Percentiles rank a stretch among this genome's conserved stretches.
phyloP scores from a whole-genome alignment of 1,140 invertebrate genomes.

The Yoshiicerus persimilis region DNA sequence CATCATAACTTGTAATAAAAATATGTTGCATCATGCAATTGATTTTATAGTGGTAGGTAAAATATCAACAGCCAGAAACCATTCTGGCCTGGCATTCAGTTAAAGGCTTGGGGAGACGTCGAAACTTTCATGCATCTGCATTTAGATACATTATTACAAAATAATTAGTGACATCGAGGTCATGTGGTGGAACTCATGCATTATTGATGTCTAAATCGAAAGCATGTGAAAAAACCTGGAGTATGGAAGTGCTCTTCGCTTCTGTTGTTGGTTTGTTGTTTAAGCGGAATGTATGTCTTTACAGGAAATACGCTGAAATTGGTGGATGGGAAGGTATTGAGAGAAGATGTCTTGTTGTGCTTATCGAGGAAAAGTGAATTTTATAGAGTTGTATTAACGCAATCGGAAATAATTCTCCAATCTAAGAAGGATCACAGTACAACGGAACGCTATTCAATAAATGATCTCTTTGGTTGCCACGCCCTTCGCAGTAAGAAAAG shows the following conservation, averaged over 20 bases:
- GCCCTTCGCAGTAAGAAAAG: slow-evolving; percentile 37
- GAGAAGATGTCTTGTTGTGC: slow-evolving; percentile 43
- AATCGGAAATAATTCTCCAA: slow-evolving; percentile 33
- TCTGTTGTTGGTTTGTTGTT: background rate
- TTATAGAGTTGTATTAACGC: slow-evolving; percentile 36
- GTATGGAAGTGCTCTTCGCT: background rate
- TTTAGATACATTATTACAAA: too few relatives aligned
- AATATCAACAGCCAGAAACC: too few relatives aligned
- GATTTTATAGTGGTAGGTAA: too few relatives aligned
- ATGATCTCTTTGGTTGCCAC: slow-evolving; percentile 47
- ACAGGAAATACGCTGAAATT: background rate
- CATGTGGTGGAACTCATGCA: too few relatives aligned
- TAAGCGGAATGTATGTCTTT: too few relatives aligned
- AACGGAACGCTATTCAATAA: slow-evolving; percentile 30
- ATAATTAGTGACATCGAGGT: too few relatives aligned
- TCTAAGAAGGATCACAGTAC: background rate
- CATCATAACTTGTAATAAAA: too few relatives aligned
- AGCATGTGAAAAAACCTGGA: background rate
- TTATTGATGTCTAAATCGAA: background rate
- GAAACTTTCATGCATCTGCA: too few relatives aligned
- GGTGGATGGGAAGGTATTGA: slow-evolving; percentile 33
- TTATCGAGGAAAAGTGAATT: slow-evolving; percentile 27
- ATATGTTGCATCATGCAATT: too few relatives aligned
- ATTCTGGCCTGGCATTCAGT: too few relatives aligned
- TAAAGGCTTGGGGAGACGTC: too few relatives aligned